These are phyloP conservation scores for Excalfactoria chinensis DNA, from an alignment of 2,113 vertebrate genomes.

Conservation along the genomic window DNA sequence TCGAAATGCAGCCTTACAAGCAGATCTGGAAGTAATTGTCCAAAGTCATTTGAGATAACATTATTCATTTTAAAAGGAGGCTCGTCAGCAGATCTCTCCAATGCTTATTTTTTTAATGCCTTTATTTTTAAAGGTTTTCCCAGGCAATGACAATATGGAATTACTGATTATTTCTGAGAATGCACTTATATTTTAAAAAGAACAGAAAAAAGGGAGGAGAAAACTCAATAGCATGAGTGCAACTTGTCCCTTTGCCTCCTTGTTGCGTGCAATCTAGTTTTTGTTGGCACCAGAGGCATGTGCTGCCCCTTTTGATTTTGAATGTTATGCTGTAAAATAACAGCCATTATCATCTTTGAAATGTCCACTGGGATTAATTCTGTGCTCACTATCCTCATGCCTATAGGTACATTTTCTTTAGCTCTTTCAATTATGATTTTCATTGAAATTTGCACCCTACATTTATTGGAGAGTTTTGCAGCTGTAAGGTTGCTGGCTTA, in stretches of 20 bases:
- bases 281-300: background rate
- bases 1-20: background rate
- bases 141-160: background rate
- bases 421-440: background rate
- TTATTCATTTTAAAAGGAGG: constrained; percentile 9
- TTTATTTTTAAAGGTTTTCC: background rate
- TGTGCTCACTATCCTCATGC: background rate
- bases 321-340: background rate
- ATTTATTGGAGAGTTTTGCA: background rate
- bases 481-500: background rate
- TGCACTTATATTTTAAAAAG: background rate
- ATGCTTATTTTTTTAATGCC: background rate
- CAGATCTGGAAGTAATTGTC: background rate
- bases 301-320: background rate
- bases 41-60: background rate
- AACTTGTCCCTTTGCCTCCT: background rate
- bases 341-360: background rate
- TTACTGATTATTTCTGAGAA: background rate
- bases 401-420: background rate
- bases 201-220: background rate
- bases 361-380: background rate
- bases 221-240: background rate
- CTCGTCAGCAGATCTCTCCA: background rate
- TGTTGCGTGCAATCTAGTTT: background rate
- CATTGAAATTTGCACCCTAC: background rate